These are phyloP conservation scores for Tragopan temminckii DNA, from an alignment of 2,797 vertebrate genomes.

Conservation along the genomic window DNA sequence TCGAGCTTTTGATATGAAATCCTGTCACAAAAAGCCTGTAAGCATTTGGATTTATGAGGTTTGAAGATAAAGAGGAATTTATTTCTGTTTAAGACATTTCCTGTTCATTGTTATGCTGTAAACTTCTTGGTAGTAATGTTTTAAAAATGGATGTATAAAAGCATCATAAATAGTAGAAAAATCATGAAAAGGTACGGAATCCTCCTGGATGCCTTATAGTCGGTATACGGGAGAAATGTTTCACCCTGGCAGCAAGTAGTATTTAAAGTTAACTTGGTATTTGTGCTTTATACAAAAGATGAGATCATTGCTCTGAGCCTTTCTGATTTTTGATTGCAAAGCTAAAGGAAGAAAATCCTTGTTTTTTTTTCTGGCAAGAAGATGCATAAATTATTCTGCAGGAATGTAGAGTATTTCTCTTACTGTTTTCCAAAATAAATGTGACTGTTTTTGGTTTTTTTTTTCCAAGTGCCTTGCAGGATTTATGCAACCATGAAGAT, in stretches of 20 bases:
- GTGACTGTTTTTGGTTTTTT: background rate
- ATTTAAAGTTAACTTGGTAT: background rate
- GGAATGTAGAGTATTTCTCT: background rate
- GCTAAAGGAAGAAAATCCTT: background rate
- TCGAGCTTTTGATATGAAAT: background rate
- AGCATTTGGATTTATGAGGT: background rate
- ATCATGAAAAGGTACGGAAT: rapidly evolving
- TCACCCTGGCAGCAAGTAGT: background rate
- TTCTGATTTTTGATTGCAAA: background rate
- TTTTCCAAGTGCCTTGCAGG: constrained; percentile 7
- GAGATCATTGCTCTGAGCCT: background rate
- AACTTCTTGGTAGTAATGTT: background rate
- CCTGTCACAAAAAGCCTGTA: background rate
- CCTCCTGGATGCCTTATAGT: background rate
- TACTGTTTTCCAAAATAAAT: constrained; percentile 12
- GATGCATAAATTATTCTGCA: background rate
- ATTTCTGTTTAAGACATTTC: background rate
- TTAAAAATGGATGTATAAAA: background rate
- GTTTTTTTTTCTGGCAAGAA: background rate
- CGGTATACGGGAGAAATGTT: background rate
- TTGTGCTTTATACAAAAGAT: background rate
- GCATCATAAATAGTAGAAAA: background rate
- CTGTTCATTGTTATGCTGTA: background rate
- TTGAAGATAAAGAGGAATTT: background rate
- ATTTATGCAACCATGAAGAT: background rate